These are phyloP conservation scores for Patella caerulea DNA, from an alignment of 2,888 invertebrate genomes.

Conservation along the genomic window DNA sequence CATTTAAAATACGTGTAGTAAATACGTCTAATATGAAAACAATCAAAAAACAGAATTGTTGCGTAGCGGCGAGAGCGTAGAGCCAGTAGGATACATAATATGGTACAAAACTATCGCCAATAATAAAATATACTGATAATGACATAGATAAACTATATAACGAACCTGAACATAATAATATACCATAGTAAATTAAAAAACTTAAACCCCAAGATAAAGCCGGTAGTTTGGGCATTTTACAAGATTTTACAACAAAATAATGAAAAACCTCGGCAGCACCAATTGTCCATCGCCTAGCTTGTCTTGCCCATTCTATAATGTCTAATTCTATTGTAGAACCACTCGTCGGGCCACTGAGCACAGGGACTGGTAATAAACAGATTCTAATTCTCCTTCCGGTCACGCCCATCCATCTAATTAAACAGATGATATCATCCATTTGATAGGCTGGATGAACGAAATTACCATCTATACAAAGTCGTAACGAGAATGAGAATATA, in stretches of 20 bases:
- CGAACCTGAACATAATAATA: neutral
- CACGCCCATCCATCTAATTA: neutral
- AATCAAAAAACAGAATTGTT: constrained; percentile 5
- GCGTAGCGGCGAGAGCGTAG: neutral
- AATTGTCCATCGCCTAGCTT: constrained; percentile 5
- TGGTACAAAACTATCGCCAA: neutral
- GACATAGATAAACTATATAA: neutral
- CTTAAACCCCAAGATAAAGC: neutral
- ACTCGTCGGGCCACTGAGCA: neutral
- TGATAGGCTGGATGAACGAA: constrained; percentile 4
- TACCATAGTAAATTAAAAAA: neutral
- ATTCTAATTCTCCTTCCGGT: neutral
- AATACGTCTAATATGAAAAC: neutral
- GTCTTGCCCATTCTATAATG: neutral
- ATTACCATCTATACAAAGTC: neutral
- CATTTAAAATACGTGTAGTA: neutral
- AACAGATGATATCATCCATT: neutral
- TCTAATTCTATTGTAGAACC: neutral
- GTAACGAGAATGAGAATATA: constrained; percentile 6
- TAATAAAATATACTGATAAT: neutral
- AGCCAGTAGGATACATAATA: neutral
- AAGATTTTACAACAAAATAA: constrained; percentile 5
- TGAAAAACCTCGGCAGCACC: neutral
- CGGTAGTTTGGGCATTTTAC: neutral
- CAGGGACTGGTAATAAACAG: neutral